A percentile compares a stretch with the other conserved stretches of the same genome.
Conservation (phyloP, 2,113 vertebrate species). For the Ploceus nigricollis region DNA sequence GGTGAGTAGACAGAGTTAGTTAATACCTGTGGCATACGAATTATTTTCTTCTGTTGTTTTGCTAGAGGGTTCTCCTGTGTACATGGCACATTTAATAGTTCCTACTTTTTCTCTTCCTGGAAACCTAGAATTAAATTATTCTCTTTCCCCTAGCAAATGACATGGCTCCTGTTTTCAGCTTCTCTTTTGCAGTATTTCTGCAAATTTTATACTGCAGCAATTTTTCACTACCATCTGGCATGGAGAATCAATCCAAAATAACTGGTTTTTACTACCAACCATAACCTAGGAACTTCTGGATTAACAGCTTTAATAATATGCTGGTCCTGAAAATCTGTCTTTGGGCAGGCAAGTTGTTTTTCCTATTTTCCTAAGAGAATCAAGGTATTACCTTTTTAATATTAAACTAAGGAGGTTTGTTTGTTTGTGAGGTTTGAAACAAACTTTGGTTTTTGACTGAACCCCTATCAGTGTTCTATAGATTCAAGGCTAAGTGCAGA, state of each 20-base stretch:
- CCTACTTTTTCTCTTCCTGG: not conserved
- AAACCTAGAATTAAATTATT: not conserved
- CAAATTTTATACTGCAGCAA: not conserved
- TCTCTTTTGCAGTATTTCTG: constrained; percentile 18
- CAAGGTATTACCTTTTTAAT: not conserved
- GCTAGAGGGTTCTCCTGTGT: not conserved
- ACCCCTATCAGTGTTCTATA: not conserved
- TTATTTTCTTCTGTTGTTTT: not conserved
- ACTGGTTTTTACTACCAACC: not conserved
- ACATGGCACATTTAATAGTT: not conserved
- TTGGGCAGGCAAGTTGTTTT: not conserved
- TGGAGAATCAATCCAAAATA: constrained; percentile 7
- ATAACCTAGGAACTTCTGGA: not conserved
- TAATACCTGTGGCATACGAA: not conserved
- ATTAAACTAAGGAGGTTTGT: not conserved
- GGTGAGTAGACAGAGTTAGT: not conserved
- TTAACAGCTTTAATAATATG: not conserved
- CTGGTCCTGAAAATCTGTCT: not conserved
- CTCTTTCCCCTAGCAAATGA: not conserved
- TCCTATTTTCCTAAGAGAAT: not conserved
- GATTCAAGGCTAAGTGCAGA: not conserved
- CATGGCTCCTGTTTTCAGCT: not conserved
- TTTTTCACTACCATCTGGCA: not conserved
- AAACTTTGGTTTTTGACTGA: not conserved
- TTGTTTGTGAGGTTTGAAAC: not conserved